phyloP scores from a whole-genome alignment of 2,888 invertebrate genomes.

The Cetonia aurata region DNA sequence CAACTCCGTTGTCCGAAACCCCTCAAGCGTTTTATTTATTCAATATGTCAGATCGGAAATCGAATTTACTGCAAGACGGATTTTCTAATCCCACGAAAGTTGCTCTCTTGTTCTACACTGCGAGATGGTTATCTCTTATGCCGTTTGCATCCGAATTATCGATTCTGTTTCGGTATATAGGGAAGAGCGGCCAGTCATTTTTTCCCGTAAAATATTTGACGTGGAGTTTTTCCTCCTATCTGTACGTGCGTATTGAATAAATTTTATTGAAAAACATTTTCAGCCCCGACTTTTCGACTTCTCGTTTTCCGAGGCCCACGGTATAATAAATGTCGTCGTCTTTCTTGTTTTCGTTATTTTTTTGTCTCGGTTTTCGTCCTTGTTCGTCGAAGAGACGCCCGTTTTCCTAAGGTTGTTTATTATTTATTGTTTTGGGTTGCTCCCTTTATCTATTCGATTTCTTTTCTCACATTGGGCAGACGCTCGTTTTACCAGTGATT shows the following conservation, averaged over 20 bases:
- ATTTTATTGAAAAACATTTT: conserved; percentile 41
- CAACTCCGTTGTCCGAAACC: conserved; percentile 11
- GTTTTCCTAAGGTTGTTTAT: conserved; percentile 37
- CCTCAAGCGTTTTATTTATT: conserved; percentile 32
- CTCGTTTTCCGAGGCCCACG: conserved; percentile 4
- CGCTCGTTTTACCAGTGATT: conserved; percentile 34
- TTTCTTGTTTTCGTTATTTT: conserved; percentile 29
- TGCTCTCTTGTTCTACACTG: conserved; percentile 5
- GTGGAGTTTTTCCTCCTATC: conserved; percentile 37
- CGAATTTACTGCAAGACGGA: conserved; percentile 24
- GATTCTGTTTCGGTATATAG: conserved; percentile 17
- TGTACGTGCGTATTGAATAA: conserved; percentile 30
- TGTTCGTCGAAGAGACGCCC: conserved; percentile 14
- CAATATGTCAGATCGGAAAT: conserved; percentile 38
- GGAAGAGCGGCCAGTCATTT: conserved; percentile 17
- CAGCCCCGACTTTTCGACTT: conserved; percentile 36
- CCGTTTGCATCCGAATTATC: conserved; percentile 22
- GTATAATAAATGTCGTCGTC: conserved; percentile 40
- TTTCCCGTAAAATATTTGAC: conserved; percentile 36
- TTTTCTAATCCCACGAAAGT: conserved; percentile 25
- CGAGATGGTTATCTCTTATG: conserved; percentile 3
- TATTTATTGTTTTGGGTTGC: conserved; percentile 39
- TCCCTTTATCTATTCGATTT: conserved; percentile 41
- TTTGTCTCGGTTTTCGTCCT: conserved; percentile 28
- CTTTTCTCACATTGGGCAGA: conserved; percentile 32